These are phyloP conservation scores for Ploceus nigricollis DNA, from an alignment of 2,113 vertebrate genomes.

Conservation along the genomic window DNA sequence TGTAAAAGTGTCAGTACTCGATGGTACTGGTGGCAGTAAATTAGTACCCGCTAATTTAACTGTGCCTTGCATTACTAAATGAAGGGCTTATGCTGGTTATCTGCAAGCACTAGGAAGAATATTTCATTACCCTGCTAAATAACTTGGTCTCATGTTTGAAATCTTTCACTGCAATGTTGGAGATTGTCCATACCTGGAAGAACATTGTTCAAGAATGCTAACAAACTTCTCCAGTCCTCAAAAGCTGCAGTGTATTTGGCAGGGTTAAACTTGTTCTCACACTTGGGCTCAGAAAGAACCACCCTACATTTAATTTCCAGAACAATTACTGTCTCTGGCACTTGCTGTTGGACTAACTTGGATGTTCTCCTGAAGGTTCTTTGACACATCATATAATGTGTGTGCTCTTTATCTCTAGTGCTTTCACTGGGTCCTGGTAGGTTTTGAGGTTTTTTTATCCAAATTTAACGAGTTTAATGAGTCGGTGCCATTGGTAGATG, in stretches of 20 bases:
- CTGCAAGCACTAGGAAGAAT: background rate
- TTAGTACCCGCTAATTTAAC: background rate
- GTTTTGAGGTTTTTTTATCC: background rate
- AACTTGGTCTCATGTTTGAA: background rate
- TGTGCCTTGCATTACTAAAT: background rate
- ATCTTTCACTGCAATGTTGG: background rate
- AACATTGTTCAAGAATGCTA: background rate
- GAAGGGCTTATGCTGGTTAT: background rate
- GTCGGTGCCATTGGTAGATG: background rate
- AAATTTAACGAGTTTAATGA: background rate
- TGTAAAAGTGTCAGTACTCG: background rate
- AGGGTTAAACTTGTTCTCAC: background rate
- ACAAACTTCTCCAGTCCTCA: background rate
- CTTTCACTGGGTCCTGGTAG: background rate
- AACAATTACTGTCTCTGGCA: background rate
- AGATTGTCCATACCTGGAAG: background rate
- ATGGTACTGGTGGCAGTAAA: background rate
- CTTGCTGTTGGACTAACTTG: background rate
- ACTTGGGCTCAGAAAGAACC: background rate
- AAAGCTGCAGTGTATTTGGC: fast-evolving
- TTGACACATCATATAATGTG: background rate
- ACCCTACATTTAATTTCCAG: background rate
- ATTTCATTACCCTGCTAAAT: background rate
- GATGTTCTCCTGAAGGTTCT: background rate
- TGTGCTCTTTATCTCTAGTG: background rate